Evolutionary conservation across 2,113 vertebrate genomes (phyloP), one percentile per base, ranked within the genome.

Genomic region (Coturnix japonica): DNA sequence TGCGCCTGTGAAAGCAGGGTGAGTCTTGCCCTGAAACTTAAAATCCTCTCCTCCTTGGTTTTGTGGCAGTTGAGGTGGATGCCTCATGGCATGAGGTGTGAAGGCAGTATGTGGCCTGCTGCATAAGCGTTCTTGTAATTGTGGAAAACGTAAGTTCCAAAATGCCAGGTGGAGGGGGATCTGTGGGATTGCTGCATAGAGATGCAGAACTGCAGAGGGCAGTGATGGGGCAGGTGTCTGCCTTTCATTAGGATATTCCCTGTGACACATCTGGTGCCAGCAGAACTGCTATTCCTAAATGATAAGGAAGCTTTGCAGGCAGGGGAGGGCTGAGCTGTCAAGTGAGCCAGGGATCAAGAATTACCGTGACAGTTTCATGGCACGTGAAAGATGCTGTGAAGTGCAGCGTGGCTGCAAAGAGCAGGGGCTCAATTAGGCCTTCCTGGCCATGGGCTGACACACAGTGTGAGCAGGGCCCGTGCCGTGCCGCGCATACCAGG

Each of bases 221-320:
- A 46, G 31, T 13, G 43, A 39, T 8, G 9, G 70, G 87, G 64
- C 94, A 94, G 81, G 94, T 93, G 84, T 86, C 93, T 96, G 81
- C 89, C 84, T 96, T 94, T 76, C 53, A 10, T 35, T 63, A 70
- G 91, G 81, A 37, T 96, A 56, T 93, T 95, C 89, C 81, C 76
- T 67, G 67, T 90, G 95, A 90, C 93, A 91, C 86, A 79, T 49
- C 81, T 96, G 96, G 86, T 95, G 93, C 96, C 93, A 82, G 90
- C 73, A 30, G 51, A 92, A 31, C 93, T 65, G 84, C 85, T 74
- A 5, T 88, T 84, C 91, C 93, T 89, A 72, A 81, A 53, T 28
- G 78, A 72, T 25, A 6, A 72, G 78, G 73, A 78, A 75, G 78
- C 81, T 90, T 75, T 91, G 87, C 91, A 81, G 69, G 14, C 51